These are phyloP conservation scores for Pygoscelis antarcticus DNA, from an alignment of 2,113 vertebrate genomes.

Conservation along the genomic window DNA sequence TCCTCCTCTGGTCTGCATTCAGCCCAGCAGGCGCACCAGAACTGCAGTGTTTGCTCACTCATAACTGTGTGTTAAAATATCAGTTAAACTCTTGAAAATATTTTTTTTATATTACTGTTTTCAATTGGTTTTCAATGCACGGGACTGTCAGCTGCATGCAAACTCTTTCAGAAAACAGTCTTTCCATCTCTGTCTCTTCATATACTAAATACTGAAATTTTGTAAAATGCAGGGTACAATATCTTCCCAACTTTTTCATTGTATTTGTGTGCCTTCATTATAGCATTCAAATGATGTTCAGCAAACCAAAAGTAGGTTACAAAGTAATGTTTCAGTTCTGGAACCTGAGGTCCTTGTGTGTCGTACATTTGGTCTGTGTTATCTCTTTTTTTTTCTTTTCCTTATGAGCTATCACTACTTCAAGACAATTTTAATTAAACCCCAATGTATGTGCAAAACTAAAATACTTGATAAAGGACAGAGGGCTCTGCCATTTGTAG, in stretches of 20 bases:
- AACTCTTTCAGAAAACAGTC: not conserved
- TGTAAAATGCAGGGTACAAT: not conserved
- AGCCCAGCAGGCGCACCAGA: slow-evolving; percentile 1
- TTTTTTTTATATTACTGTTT: not conserved
- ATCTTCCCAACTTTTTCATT: not conserved
- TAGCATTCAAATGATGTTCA: not conserved
- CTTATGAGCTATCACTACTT: not conserved
- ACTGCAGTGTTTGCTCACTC: not conserved
- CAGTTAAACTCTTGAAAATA: not conserved
- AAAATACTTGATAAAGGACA: not conserved
- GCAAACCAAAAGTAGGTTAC: not conserved
- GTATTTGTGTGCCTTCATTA: not conserved
- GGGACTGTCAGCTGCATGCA: not conserved
- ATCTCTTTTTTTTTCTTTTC: not conserved
- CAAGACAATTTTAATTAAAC: not conserved
- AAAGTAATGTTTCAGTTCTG: not conserved
- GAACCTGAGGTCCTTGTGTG: not conserved
- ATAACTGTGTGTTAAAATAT: not conserved
- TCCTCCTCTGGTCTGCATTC: not conserved
- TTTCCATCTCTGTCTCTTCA: not conserved
- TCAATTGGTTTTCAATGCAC: not conserved
- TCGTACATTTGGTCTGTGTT: not conserved
- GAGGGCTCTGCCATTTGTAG: not conserved
- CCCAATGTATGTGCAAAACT: not conserved
- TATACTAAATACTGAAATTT: not conserved